Conservation (phyloP, 2,797 vertebrate genomes). For the Fistularia tabacaria region DNA sequence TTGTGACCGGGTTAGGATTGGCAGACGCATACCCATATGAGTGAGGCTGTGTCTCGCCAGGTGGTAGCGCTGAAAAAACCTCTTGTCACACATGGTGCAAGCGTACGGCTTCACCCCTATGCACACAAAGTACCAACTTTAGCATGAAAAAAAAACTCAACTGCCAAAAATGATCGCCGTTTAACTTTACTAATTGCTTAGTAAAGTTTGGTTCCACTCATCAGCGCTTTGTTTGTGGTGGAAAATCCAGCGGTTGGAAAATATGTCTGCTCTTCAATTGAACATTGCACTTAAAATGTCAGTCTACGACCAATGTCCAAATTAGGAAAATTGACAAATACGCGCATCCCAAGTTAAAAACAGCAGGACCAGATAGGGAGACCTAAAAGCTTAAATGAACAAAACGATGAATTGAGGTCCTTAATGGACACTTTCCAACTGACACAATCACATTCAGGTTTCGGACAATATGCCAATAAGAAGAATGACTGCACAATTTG, state of each 20-base stretch:
- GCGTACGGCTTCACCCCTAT: constrained; percentile 79
- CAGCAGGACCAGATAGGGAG: constrained; percentile 19
- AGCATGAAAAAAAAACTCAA: constrained; percentile 64
- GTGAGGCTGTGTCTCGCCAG: constrained; percentile 81
- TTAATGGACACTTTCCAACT: constrained; percentile 17
- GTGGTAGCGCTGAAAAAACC: constrained; percentile 80
- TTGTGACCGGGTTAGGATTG: constrained; percentile 62
- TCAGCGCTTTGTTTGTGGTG: constrained; percentile 59
- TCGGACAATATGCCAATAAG: constrained; percentile 33
- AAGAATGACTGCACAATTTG: constrained; percentile 8
- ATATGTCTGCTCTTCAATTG: constrained; percentile 43
- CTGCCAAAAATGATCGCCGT: constrained; percentile 74
- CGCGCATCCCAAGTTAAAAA: constrained; percentile 7
- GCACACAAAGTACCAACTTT: constrained; percentile 76
- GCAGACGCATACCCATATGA: constrained; percentile 77
- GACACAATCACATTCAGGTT: constrained; percentile 3
- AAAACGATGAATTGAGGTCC: constrained; percentile 22
- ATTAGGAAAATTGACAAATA: constrained; percentile 8
- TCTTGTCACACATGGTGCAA: constrained; percentile 82
- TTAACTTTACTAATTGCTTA: constrained; percentile 73
- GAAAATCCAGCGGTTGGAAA: constrained; percentile 40
- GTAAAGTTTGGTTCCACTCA: constrained; percentile 69
- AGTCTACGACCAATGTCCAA: constrained; percentile 16
- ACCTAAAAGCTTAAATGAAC: constrained; percentile 17
- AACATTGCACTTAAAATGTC: constrained; percentile 9